Base-by-base conservation (phyloP, 2,113 vertebrate species). In the Canis aureus region DNA sequence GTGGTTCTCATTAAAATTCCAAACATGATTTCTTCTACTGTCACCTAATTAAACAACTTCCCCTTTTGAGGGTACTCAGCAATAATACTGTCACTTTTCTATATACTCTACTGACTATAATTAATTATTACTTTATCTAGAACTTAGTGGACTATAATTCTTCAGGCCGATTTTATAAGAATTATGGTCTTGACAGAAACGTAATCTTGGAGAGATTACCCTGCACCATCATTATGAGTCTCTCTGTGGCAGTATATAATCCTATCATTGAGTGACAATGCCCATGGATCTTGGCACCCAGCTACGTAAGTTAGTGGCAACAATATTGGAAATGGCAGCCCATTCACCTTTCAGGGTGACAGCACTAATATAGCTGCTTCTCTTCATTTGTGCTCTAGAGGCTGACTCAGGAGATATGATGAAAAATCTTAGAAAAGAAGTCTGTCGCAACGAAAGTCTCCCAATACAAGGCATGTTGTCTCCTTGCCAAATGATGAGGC, bases 41-140 rank as follows among this genome's bases (percentile, higher is more conserved):
- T 94, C 73, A 80, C 59, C 83, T 97, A 97, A 98, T 98, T 98
- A 98, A 95, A 74, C 62, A 93, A 94, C 89, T 95, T 91, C 85
- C 35, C 20, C 83, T 96, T 88, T 57, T 76, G 84, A 94, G 32
- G 87, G 59, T 95, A 97, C 83, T 95, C 85, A 95, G 89, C 89
- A 98, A 76, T 93, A 97, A 95, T 78, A 32, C 62, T 93, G 86
- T 94, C 76, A 80, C 73, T 79, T 96, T 78, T 94, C 94, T 91
- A 74, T 89, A 95, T 59, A 94, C 10, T 69, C 60, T 93, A 69
- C 71, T 91, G 53, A 88, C 94, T 86, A 87, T 89, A 97, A 97
- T 95, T 95, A 97, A 96, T 97, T 96, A 96, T 93, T 97, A 94
- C 81, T 91, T 97, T 97, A 96, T 91, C 89, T 95, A 94, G 62